Evolutionary conservation across 2,888 invertebrate genomes (phyloP), one percentile per base, ranked within the genome.

Genomic region (Piscicola geometra): DNA sequence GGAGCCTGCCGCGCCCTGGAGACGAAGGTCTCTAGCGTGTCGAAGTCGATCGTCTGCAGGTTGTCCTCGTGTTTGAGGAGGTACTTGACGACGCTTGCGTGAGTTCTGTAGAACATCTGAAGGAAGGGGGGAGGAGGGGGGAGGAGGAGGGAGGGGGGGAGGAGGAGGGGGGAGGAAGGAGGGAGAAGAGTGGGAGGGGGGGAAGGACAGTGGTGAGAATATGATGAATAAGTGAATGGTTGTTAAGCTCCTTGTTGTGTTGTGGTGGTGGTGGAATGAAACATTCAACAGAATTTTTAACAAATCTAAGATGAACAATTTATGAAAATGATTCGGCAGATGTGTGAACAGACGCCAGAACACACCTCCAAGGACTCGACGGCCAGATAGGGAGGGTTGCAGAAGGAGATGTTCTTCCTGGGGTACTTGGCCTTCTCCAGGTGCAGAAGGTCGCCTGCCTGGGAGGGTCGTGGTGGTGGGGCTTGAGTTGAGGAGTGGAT

Each of bases 41-140:
- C 81, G 64, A 82, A 82, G 70, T 83, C 81, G 1, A 80, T 76
- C 2, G 76, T 72, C 9, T 80, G 78, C 3, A 78, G 77, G n/a
- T 79, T 78, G n/a, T 80, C 77, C 9, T 79, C 77, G 52, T 78
- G 76, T 33, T 79, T 77, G 21, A 83, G 76, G 50, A 95, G 87
- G 84, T 90, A 91, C 86, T 94, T 95, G 3, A 95, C 87, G 81
- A 93, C 91, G n/a, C 92, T 91, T 0, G 93, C 91, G 84, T 95
- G 93, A 75, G 93, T 91, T 82, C 95, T 88, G 81, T 87, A 88
- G 81, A 86, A 87, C 79, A 88, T 83, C 87, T 87, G 80, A 25
- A 80, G 77, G 71, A 68, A 60, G 56, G 1, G 56, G 52, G n/a
- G 18, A 9, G 71, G 5, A 12, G 32, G 12, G 47, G 41, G 5